These are phyloP conservation scores for Trilocha varians DNA, from an alignment of 2,888 invertebrate genomes.

Conservation along the genomic window DNA sequence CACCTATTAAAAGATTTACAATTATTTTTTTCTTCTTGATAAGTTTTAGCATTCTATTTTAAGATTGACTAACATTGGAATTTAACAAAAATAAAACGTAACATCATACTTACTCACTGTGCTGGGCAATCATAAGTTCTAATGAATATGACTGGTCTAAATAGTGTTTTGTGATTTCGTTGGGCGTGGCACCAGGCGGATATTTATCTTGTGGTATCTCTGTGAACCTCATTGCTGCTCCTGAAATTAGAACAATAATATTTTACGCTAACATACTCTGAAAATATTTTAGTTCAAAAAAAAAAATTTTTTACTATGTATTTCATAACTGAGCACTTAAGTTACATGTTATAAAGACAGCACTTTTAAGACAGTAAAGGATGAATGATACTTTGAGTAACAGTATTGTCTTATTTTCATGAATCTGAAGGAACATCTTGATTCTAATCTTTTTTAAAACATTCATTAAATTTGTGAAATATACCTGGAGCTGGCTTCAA, in stretches of 20 bases:
- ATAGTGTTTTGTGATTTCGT: constrained; percentile 89
- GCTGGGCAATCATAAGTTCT: constrained; percentile 74
- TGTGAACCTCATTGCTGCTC: constrained; percentile 86
- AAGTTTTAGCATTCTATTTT: no score
- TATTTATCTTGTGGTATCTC: constrained; percentile 82
- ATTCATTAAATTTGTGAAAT: background rate
- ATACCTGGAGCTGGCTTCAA: constrained; percentile 79
- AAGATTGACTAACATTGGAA: background rate
- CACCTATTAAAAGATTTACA: no score
- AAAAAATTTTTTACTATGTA: no score
- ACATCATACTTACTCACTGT: constrained; percentile 76
- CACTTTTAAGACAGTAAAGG: background rate
- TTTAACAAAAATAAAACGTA: constrained; percentile 1
- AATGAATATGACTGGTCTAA: constrained; percentile 85
- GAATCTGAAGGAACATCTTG: no score
- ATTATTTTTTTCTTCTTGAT: no score
- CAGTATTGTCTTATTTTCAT: no score
- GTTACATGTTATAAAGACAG: no score
- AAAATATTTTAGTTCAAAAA: no score
- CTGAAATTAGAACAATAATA: constrained; percentile 40
- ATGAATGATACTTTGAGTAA: no score
- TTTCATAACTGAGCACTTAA: no score
- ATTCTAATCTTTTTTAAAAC: no score
- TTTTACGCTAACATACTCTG: no score
- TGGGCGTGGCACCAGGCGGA: constrained; percentile 84